These are phyloP conservation scores for Ariolimax columbianus DNA, from an alignment of 2,888 invertebrate species.

Conservation along the genomic window DNA sequence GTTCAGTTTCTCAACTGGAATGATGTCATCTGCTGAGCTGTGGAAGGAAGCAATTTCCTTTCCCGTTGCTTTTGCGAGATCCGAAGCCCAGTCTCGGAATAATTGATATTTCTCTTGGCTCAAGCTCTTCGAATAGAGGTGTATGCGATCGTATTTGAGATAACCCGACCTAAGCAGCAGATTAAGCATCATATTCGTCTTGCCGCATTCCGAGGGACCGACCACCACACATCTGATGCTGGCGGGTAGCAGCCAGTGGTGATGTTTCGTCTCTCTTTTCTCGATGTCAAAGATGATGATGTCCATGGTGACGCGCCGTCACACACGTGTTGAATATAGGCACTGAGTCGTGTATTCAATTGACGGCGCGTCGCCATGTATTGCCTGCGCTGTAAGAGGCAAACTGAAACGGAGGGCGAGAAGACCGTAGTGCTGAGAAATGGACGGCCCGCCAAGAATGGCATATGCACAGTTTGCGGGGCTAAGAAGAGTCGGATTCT, in stretches of 20 bases:
- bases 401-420: background rate
- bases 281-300: background rate
- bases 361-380: background rate
- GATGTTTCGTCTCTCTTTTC: background rate
- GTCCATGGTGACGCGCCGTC: background rate
- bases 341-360: no score
- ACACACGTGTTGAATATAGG: no score
- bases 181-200: background rate
- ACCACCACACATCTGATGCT: background rate
- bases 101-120: background rate
- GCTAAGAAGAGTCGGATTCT: conserved; percentile 8
- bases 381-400: background rate
- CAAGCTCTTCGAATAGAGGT: background rate
- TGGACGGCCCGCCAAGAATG: background rate
- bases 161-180: background rate
- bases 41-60: background rate
- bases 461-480: background rate
- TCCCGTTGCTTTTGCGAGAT: background rate
- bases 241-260: background rate
- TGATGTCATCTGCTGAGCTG: background rate
- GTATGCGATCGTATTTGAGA: background rate
- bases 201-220: background rate
- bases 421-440: background rate
- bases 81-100: background rate
- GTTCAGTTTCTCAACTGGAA: background rate